phyloP scores from a whole-genome alignment of 2,113 vertebrate species.

The Hucho hucho region DNA sequence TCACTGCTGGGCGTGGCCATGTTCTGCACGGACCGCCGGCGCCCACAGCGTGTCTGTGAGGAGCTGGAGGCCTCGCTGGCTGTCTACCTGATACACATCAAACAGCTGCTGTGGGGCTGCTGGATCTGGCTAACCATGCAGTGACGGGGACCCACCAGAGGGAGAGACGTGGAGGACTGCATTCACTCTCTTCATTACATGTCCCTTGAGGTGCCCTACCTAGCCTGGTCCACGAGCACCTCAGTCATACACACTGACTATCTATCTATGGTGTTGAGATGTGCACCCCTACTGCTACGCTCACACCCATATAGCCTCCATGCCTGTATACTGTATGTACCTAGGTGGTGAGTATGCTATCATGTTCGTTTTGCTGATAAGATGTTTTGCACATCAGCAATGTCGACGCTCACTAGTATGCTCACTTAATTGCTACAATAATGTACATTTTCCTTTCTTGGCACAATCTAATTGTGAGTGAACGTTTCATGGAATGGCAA shows the following conservation, averaged over 20 bases:
- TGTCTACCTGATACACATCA: constrained; percentile 78
- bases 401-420: constrained; percentile 35
- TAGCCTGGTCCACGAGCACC: constrained; percentile 41
- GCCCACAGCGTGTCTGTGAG: constrained; percentile 75
- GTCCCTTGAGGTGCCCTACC: constrained; percentile 34
- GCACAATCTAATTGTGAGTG: constrained; percentile 40
- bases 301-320: constrained; percentile 52
- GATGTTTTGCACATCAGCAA: constrained; percentile 57
- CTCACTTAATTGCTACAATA: constrained; percentile 33
- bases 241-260: constrained; percentile 40
- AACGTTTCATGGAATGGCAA: constrained; percentile 62
- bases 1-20: constrained; percentile 77
- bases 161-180: constrained; percentile 38
- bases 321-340: constrained; percentile 57
- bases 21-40: constrained; percentile 75
- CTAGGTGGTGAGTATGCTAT: constrained; percentile 37
- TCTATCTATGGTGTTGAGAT: constrained; percentile 12
- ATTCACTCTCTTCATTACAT: constrained; percentile 10
- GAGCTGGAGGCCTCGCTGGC: constrained; percentile 80
- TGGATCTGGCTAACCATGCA: constrained; percentile 84
- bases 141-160: constrained; percentile 62
- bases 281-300: constrained; percentile 18
- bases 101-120: constrained; percentile 77
- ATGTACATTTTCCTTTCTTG: constrained; percentile 29
- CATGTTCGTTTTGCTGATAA: constrained; percentile 35